Evolutionary conservation across 1,140 invertebrate species (phyloP).

Genomic region (Contarinia nasturtii): DNA sequence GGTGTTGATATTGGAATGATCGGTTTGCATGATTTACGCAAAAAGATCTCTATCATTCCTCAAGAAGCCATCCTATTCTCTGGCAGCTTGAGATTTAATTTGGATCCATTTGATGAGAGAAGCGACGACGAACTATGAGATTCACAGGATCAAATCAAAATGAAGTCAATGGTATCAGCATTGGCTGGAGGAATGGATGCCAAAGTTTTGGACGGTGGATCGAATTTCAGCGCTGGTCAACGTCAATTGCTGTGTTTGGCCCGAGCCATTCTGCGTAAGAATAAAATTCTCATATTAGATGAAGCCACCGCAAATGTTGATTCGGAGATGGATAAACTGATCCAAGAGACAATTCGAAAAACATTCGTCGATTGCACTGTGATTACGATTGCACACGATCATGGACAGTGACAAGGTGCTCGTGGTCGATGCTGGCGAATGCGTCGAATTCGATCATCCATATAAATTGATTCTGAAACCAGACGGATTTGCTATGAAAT

Average conservation of each 20-base stretch:
- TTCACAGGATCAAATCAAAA: slow-evolving; percentile 34
- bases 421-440: slow-evolving; percentile 45
- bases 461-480: slow-evolving; percentile 38
- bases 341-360: slow-evolving; percentile 50
- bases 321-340: slow-evolving; percentile 48
- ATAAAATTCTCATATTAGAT: slow-evolving; percentile 66
- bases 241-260: slow-evolving; percentile 62
- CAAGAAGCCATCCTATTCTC: slow-evolving; percentile 48
- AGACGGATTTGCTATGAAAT: too few species aligned
- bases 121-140: slow-evolving; percentile 42
- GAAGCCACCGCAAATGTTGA: slow-evolving; percentile 77
- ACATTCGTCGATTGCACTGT: slow-evolving; percentile 61
- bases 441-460: slow-evolving; percentile 51
- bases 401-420: slow-evolving; percentile 59
- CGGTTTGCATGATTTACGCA: slow-evolving; percentile 28
- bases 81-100: slow-evolving; percentile 34
- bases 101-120: slow-evolving; percentile 39
- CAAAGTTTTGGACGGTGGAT: slow-evolving; percentile 46
- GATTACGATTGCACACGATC: slow-evolving; percentile 62
- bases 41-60: slow-evolving; percentile 44
- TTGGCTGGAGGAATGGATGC: slow-evolving; percentile 19
- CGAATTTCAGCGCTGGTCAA: slow-evolving; percentile 63
- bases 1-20: slow-evolving; percentile 29
- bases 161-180: neutral
- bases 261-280: slow-evolving; percentile 53